These are phyloP conservation scores for Pharmacophagus antenor DNA, from an alignment of 2,888 invertebrate species.

Conservation along the genomic window DNA sequence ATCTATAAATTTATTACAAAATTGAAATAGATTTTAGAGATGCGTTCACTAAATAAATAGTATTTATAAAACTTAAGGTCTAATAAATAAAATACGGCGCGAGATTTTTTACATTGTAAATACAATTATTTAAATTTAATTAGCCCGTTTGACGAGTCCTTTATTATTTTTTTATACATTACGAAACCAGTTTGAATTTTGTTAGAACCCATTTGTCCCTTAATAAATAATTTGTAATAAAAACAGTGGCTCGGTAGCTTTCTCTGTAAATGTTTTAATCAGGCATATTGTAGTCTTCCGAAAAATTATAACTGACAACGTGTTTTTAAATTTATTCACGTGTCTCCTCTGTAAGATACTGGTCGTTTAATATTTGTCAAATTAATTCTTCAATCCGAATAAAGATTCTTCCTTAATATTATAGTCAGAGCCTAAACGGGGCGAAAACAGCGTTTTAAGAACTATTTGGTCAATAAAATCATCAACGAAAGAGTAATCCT, in stretches of 20 bases:
- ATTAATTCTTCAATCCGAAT: conserved; percentile 6
- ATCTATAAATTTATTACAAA: conserved; percentile 42
- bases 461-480: conserved; percentile 36
- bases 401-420: neutral
- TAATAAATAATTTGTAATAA: neutral
- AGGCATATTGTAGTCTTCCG: conserved; percentile 19
- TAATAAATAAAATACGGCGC: conserved; percentile 39
- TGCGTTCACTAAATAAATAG: conserved; percentile 28
- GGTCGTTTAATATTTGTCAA: conserved; percentile 15
- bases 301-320: conserved; percentile 6
- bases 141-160: neutral
- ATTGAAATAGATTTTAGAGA: conserved; percentile 40
- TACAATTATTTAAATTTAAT: conserved; percentile 9
- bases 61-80: conserved; percentile 19
- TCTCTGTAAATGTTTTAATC: neutral
- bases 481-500: conserved; percentile 53
- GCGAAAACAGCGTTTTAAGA: conserved; percentile 33
- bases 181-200: neutral
- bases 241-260: neutral
- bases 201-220: neutral
- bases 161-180: neutral
- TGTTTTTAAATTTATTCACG: neutral
- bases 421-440: conserved; percentile 5
- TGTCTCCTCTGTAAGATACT: conserved; percentile 2
- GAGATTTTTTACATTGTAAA: conserved; percentile 35